Evolutionary conservation across 2,888 invertebrate genomes (phyloP).

Genomic region (Microctonus hyperodae): DNA sequence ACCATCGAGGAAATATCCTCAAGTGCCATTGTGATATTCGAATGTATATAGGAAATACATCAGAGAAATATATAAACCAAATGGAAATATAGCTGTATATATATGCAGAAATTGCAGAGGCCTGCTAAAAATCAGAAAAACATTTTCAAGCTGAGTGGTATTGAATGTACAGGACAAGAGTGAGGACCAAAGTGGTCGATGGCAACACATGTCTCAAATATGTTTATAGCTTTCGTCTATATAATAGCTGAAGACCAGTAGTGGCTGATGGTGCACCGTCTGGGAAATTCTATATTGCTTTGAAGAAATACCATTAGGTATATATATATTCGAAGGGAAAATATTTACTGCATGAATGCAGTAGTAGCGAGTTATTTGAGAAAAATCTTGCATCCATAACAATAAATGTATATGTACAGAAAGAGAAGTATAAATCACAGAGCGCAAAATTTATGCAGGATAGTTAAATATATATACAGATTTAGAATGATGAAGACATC

Average conservation of each 20-base stretch:
- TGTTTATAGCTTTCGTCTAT: slow-evolving; percentile 39
- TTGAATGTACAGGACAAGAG: too few species aligned
- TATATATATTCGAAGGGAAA: slow-evolving; percentile 16
- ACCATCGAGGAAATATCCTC: not conserved
- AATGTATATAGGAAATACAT: not conserved
- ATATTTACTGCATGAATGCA: not conserved
- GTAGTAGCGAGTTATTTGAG: not conserved
- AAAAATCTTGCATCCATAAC: not conserved
- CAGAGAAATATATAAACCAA: not conserved
- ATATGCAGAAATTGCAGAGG: not conserved
- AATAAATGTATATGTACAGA: not conserved
- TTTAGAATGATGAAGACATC: not conserved
- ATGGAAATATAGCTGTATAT: not conserved
- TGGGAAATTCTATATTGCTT: slow-evolving; percentile 13
- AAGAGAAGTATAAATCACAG: not conserved
- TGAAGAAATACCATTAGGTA: slow-evolving; percentile 21
- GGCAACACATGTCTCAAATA: slow-evolving; percentile 54
- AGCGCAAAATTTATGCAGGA: not conserved
- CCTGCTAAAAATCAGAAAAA: slow-evolving; percentile 28
- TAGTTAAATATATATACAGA: not conserved
- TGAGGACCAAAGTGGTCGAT: slow-evolving; percentile 42
- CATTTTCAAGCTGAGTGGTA: slow-evolving; percentile 25
- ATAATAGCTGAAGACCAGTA: slow-evolving; percentile 16
- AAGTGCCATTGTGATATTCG: not conserved
- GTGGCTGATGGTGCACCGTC: slow-evolving; percentile 18